Evolutionary conservation across 2,113 vertebrate species (phyloP), one percentile per base, ranked within the genome.

Genomic region (Peromyscus californicus): DNA sequence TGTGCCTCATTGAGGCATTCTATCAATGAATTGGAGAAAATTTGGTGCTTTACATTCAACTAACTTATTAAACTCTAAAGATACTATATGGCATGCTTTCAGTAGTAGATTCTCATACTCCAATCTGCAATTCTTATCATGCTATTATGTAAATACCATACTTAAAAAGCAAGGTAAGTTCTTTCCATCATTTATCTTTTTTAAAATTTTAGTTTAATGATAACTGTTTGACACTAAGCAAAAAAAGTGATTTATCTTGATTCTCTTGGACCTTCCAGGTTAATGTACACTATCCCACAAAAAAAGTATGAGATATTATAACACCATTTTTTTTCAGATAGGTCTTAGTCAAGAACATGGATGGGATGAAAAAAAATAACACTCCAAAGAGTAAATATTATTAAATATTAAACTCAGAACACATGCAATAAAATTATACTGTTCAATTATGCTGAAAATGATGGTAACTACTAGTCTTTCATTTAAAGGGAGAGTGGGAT

Each of bases 331-430:
- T 45, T 87, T 36, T 86, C 48, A 89, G 13, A 13, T 75, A 26
- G 16, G 11, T 87, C 33, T 91, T 91, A 78, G 51, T 76, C 26
- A 96, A 72, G 26, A 74, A 65, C 89, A 17, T 72, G 19, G 7
- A 22, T 22, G 21, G n/a, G 24, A 33, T 86, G 22, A 45, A n/a
- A 92, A 79, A 91, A 93, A 88, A 72, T 29, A 72, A 90, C 0
- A 16, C 5, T 80, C 45, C 19, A 54, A 93, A 90, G 72, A 89
- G 33, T 67, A 67, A 84, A 76, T 26, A 67, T 70, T 21, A 91
- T 87, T 80, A 70, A 94, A 76, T 70, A 29, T 92, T 72, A 91
- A 96, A 6, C 72, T 67, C n/a, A 93, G 57, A 76, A 6, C 45
- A 59, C 4, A 87, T 21, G 5, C 45, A 59, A 89, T 86, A 92